Percentiles rank a stretch among this genome's conserved stretches.
Conservation (phyloP, 1,140 invertebrate species). For the Streblospio benedicti region DNA sequence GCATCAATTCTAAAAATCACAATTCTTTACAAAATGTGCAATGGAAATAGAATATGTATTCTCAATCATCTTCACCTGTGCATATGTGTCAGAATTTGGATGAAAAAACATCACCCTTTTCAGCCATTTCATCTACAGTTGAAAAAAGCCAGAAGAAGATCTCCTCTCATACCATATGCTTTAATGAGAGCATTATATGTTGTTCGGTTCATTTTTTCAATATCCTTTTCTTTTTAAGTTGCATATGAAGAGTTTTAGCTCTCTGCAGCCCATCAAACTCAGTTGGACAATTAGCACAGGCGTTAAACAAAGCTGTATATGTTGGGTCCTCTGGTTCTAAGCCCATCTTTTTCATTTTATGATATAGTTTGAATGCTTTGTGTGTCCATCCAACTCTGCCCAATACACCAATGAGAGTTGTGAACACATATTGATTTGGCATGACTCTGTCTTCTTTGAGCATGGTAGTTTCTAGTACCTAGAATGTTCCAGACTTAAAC, state of each 20-base stretch:
- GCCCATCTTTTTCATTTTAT: constrained; percentile 67
- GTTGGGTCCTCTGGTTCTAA: constrained; percentile 59
- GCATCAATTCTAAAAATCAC: too few relatives aligned
- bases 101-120: constrained; percentile 48
- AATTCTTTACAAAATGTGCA: too few relatives aligned
- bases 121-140: constrained; percentile 4
- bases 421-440: constrained; percentile 69
- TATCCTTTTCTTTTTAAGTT: constrained; percentile 59
- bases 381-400: constrained; percentile 70
- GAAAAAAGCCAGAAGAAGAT: constrained; percentile 49
- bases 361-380: constrained; percentile 73
- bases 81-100: neutral
- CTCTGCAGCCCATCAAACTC: constrained; percentile 54
- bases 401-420: constrained; percentile 68
- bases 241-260: constrained; percentile 57
- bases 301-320: constrained; percentile 78
- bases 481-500: too few relatives aligned
- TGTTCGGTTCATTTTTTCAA: constrained; percentile 63
- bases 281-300: constrained; percentile 71
- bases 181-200: constrained; percentile 50
- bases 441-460: constrained; percentile 65
- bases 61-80: too few relatives aligned
- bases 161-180: constrained; percentile 72
- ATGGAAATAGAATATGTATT: too few relatives aligned
- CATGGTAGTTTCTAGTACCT: constrained; percentile 66